Evolutionary conservation across 1,140 invertebrate genomes (phyloP), one percentile per base, ranked within the genome.

Genomic region (Heliconius eleuchia): DNA sequence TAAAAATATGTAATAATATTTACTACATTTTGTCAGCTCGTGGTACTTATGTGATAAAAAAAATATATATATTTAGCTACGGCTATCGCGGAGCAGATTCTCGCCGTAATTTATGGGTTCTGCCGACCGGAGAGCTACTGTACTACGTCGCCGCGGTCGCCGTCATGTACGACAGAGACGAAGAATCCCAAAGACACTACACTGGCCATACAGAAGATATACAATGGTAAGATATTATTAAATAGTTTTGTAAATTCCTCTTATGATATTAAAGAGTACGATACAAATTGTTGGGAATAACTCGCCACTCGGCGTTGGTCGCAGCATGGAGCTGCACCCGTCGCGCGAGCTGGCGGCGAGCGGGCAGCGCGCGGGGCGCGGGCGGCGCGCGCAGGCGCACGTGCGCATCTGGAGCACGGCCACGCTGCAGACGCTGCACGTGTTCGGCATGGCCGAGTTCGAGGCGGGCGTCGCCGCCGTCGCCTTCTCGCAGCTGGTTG

Each of bases 131-230:
- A 8, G 98, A 99, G 91, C 95, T 99, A 8, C 95, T 99, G 46
- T 99, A 99, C 93, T 99, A 97, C 89, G 97, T 99, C 2, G 98
- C 98, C 1, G 98, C 98, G 0, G 97, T 99, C 2, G 98, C 98
- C 0, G 97, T 99, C 13, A 96, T 99, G 87, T 98, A 98, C 87
- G 98, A 99, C 92, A 95, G 97, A 73, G 97, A 98, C 81, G 98
- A 99, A 91, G 97, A 98, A 84, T 96, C 96, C 3, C 99, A 99
- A 94, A 95, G 98, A 78, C 98, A 99, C 92, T 99, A 99, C 87
- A 96, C 96, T 11, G 98, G 98, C 5, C 99, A 99, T 89, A 99
- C 98, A 0, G 98, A 99, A 92, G 99, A 99, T 87, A 98, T 99
- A 81, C 96, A 96, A 92, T 96, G 96, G 96, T 96, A 86, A 92